Percentiles rank a stretch among this genome's conserved stretches.
These are phyloP conservation scores for Machimus atricapillus DNA, from an alignment of 2,888 invertebrate species.

Conservation along the genomic window DNA sequence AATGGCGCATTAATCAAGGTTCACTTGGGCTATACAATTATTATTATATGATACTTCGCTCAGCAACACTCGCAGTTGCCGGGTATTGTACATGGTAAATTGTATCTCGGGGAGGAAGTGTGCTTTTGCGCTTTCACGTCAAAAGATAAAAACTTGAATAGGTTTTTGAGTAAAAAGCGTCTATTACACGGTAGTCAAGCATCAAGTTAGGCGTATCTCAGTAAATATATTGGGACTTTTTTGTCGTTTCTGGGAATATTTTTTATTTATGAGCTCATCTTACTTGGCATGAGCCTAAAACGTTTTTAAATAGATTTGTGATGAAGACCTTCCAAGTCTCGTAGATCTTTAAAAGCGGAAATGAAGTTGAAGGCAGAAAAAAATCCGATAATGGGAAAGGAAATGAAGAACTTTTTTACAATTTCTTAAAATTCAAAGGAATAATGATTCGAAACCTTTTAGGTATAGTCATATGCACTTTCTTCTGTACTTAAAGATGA, in stretches of 20 bases:
- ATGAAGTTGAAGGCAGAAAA: neutral
- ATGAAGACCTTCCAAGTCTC: neutral
- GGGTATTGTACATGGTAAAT: neutral
- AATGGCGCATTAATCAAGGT: neutral
- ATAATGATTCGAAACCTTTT: too few species aligned
- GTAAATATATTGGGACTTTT: neutral
- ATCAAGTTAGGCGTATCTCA: neutral
- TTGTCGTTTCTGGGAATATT: neutral
- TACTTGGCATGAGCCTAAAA: neutral
- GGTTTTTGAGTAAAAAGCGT: neutral
- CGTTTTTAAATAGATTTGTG: neutral
- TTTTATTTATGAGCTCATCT: neutral
- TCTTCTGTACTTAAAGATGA: too few species aligned
- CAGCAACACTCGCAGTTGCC: neutral
- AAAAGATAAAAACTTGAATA: neutral
- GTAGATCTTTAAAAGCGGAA: neutral
- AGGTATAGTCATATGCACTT: too few species aligned
- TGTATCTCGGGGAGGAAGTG: neutral
- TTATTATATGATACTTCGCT: neutral
- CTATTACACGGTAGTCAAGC: neutral
- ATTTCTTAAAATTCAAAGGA: too few species aligned
- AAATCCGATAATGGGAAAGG: neutral
- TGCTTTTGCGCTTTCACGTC: neutral
- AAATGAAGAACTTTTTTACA: too few species aligned
- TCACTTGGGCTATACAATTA: neutral